A percentile compares a stretch with the other conserved stretches of the same genome.
Evolutionary conservation across 2,888 invertebrate genomes (phyloP).

Genomic region (Tortricodes alternella): DNA sequence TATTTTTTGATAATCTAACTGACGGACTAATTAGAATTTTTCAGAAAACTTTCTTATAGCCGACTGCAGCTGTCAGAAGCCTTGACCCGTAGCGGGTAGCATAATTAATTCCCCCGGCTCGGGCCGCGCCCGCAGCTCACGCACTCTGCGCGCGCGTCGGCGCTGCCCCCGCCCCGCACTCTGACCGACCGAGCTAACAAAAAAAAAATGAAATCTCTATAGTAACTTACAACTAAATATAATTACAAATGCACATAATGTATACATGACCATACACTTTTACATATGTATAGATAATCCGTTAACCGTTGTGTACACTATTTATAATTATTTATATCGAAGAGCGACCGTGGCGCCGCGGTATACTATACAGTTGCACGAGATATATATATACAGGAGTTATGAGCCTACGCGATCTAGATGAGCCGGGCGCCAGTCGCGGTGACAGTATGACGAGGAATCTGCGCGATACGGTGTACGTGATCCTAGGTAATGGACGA

Average conservation of each 20-base stretch:
- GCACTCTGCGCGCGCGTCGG: conserved; percentile 20
- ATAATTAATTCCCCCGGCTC: too few relatives aligned
- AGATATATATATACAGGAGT: conserved; percentile 15
- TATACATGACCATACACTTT: conserved; percentile 74
- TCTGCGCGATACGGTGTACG: conserved; percentile 30
- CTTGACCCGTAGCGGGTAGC: too few relatives aligned
- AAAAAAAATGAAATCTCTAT: conserved; percentile 71
- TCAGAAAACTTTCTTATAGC: too few relatives aligned
- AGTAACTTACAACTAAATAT: conserved; percentile 71
- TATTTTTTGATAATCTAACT: too few relatives aligned
- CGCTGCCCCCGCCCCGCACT: conserved; percentile 31
- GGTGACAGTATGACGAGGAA: conserved; percentile 5
- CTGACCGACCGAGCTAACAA: conserved; percentile 54
- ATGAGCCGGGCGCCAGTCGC: neutral
- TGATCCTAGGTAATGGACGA: conserved; percentile 17
- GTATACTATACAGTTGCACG: neutral
- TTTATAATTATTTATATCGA: conserved; percentile 40
- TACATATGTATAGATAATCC: conserved; percentile 70
- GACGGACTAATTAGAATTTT: too few relatives aligned
- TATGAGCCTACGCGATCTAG: conserved; percentile 1
- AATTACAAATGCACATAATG: conserved; percentile 79
- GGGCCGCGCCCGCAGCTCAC: neutral
- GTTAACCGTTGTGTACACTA: conserved; percentile 52
- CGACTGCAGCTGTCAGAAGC: too few relatives aligned
- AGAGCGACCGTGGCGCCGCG: conserved; percentile 27